These are phyloP conservation scores for Apotomis turbidana DNA, from an alignment of 2,888 invertebrate genomes.

Conservation along the genomic window DNA sequence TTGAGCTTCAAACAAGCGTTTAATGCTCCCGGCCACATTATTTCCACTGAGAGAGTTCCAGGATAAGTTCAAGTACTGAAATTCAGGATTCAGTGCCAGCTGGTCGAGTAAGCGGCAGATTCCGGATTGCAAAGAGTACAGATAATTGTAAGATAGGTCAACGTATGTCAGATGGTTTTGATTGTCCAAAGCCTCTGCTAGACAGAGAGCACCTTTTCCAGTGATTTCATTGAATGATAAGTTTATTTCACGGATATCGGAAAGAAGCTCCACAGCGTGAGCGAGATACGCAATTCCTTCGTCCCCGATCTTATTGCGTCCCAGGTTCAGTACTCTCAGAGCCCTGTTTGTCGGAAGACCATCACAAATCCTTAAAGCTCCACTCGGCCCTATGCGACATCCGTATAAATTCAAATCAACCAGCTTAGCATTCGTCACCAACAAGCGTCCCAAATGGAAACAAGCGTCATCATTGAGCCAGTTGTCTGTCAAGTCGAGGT, in stretches of 20 bases:
- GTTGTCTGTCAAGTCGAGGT: slow-evolving; percentile 64
- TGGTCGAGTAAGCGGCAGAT: slow-evolving; percentile 47
- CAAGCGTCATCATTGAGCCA: slow-evolving; percentile 66
- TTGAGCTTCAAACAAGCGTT: slow-evolving; percentile 35
- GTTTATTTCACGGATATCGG: slow-evolving; percentile 56
- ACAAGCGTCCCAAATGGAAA: slow-evolving; percentile 67
- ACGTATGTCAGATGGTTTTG: slow-evolving; percentile 51
- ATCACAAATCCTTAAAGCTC: slow-evolving; percentile 53
- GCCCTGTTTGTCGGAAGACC: slow-evolving; percentile 54
- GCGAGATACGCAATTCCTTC: slow-evolving; percentile 56
- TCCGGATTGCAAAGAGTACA: slow-evolving; percentile 47
- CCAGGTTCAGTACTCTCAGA: slow-evolving; percentile 57
- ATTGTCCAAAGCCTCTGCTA: slow-evolving; percentile 53
- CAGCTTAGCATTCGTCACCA: slow-evolving; percentile 57
- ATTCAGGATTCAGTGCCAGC: slow-evolving; percentile 45
- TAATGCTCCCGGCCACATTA: slow-evolving; percentile 47
- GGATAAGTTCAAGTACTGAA: slow-evolving; percentile 53
- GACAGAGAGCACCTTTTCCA: slow-evolving; percentile 51
- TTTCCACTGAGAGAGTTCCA: slow-evolving; percentile 51
- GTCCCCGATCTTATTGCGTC: slow-evolving; percentile 61
- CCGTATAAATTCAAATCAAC: slow-evolving; percentile 64
- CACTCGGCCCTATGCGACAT: slow-evolving; percentile 64
- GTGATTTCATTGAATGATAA: slow-evolving; percentile 63
- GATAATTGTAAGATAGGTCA: slow-evolving; percentile 55
- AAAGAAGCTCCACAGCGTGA: slow-evolving; percentile 52